A percentile compares a stretch with the other conserved stretches of the same genome.
Evolutionary conservation across 1,140 invertebrate species (phyloP).

Genomic region (Drosophila micromelanica): DNA sequence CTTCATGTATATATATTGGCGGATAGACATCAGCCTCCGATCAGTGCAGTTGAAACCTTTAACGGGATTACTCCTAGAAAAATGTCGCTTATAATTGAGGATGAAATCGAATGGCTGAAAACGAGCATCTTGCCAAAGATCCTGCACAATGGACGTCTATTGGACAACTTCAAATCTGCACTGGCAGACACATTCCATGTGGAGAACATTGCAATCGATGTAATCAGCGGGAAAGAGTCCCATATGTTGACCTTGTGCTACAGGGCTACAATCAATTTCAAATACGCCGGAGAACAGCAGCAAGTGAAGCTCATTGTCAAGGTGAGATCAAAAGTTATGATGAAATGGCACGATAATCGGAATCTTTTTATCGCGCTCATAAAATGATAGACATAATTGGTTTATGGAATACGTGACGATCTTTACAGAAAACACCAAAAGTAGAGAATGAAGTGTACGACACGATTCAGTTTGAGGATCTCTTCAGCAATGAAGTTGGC

Average conservation of each 20-base stretch:
- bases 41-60: no score
- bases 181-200: constrained; percentile 44
- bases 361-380: constrained; percentile 5
- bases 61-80: no score
- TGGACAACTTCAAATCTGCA: constrained; percentile 43
- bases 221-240: constrained; percentile 67
- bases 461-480: constrained; percentile 46
- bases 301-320: constrained; percentile 63
- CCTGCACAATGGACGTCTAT: constrained; percentile 38
- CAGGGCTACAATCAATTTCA: constrained; percentile 47
- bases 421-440: constrained; percentile 66
- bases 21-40: background rate
- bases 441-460: constrained; percentile 52
- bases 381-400: background rate
- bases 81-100: constrained; percentile 47
- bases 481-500: constrained; percentile 71
- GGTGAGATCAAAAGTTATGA: constrained; percentile 30
- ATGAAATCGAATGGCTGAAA: constrained; percentile 56
- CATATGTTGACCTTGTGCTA: constrained; percentile 76
- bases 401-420: constrained; percentile 1
- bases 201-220: constrained; percentile 44
- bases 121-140: constrained; percentile 45
- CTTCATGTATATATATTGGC: background rate
- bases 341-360: background rate
- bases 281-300: constrained; percentile 31